Evolutionary conservation across 2,113 vertebrate species (phyloP), one percentile per base, ranked within the genome.

Genomic region (Sapayoa aenigma): DNA sequence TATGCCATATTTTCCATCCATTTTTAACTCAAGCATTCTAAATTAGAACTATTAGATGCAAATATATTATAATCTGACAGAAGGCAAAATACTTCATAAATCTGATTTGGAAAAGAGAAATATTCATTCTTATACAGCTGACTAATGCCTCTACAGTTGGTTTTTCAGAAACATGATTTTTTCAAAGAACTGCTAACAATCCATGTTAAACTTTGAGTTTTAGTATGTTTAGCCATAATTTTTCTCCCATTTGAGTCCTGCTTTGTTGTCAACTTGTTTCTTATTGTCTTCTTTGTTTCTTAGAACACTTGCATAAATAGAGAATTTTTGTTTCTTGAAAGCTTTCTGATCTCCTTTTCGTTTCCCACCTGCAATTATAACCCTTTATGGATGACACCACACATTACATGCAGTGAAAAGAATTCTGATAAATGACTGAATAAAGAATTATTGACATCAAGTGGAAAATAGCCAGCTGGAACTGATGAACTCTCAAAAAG

Each of bases 11-110:
- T 92, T 82, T 21, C 25, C 60, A 82, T 87, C 84, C 93, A 97
- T 96, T 95, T 96, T 76, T 94, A 93, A 92, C 56, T 73, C 35
- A 62, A 93, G 86, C 28, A 72, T 87, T 92, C 84, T 79, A 96
- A 93, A 95, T 94, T 78, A 87, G 58, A 92, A 92, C 77, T 80
- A 37, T 89, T 95, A 86, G 28, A 85, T 92, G 63, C 42, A 95
- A 95, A 93, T 95, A 83, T 28, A 95, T 95, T 92, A 50, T 88
- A 93, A 91, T 69, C 65, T 94, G 82, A 86, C 23, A 56, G 74
- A 55, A 73, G 71, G 42, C 44, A 68, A 95, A 96, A 92, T 96
- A 97, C 72, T 85, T 94, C 84, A 67, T 93, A 79, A 92, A 93
- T 93, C 41, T 93, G 17, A 89, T 93, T 93, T 94, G 69, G 92